Conservation (phyloP, 2,888 invertebrate species). For the Eurois occulta region DNA sequence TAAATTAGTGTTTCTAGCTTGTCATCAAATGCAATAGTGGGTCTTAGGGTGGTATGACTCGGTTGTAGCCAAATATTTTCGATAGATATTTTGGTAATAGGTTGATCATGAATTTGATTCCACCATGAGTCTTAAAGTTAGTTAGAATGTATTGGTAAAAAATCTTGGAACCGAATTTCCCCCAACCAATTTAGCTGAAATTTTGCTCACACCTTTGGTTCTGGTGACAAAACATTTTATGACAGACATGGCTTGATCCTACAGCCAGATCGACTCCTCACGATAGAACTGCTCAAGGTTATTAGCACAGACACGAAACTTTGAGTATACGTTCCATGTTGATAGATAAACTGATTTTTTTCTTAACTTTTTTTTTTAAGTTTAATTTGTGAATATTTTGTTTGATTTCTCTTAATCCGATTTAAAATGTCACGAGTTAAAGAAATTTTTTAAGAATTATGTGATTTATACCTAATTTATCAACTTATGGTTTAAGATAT, state of each 20-base stretch:
- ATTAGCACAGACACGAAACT: too few relatives aligned
- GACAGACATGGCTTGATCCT: background rate
- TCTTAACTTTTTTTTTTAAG: too few relatives aligned
- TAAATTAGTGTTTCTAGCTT: constrained; percentile 56
- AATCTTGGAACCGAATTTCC: background rate
- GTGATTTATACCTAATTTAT: too few relatives aligned
- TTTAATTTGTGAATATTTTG: too few relatives aligned
- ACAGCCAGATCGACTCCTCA: background rate
- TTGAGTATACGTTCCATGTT: too few relatives aligned
- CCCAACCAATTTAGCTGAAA: background rate
- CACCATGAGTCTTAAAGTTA: background rate
- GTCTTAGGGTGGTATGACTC: background rate
- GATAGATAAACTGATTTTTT: too few relatives aligned
- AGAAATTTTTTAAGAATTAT: too few relatives aligned
- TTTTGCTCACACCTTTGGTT: background rate
- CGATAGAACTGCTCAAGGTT: background rate
- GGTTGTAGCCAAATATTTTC: constrained; percentile 16
- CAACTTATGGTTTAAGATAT: too few relatives aligned
- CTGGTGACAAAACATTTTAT: background rate
- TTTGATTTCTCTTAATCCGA: background rate
- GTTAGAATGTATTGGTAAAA: background rate
- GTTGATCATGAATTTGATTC: background rate
- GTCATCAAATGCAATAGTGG: constrained; percentile 52
- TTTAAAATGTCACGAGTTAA: background rate
- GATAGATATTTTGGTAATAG: background rate